These are phyloP conservation scores for Cololabis saira DNA, from an alignment of 2,113 vertebrate genomes.

Conservation along the genomic window DNA sequence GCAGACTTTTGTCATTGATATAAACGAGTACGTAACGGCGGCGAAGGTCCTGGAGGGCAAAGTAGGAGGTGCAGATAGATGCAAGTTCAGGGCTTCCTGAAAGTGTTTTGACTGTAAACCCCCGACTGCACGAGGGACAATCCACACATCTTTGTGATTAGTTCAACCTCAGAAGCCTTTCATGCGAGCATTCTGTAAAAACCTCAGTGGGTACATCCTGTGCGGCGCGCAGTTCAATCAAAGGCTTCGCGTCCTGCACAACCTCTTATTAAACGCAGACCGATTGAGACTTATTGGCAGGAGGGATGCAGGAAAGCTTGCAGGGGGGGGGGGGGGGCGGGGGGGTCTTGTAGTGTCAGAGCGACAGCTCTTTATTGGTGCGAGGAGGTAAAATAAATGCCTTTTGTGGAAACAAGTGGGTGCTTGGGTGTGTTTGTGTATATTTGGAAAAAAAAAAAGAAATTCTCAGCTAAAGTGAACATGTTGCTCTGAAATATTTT, in stretches of 20 bases:
- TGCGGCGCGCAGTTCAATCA: conserved; percentile 64
- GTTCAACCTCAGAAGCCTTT: conserved; percentile 73
- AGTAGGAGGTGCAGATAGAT: conserved; percentile 38
- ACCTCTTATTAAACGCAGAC: conserved; percentile 69
- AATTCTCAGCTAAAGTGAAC: conserved; percentile 67
- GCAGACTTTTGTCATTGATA: conserved; percentile 61
- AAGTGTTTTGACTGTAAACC: conserved; percentile 67
- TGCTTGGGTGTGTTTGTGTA: conserved; percentile 44
- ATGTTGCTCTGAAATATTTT: conserved; percentile 78
- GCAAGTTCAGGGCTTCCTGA: conserved; percentile 42
- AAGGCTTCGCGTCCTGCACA: conserved; percentile 48
- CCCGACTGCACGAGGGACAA: conserved; percentile 41
- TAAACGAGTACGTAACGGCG: conserved; percentile 49
- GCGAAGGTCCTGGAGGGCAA: conserved; percentile 23
- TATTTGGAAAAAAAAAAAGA: conserved; percentile 64
- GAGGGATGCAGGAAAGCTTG: conserved; percentile 36
- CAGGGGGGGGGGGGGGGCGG: too few relatives aligned
- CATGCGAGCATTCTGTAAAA: conserved; percentile 70
- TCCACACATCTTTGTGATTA: conserved; percentile 76
- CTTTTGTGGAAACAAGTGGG: conserved; percentile 36
- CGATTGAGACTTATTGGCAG: conserved; percentile 53
- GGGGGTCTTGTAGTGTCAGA: conserved; percentile 10
- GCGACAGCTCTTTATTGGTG: conserved; percentile 19
- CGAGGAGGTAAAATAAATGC: conserved; percentile 50
- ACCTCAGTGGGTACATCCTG: conserved; percentile 70